Conservation (phyloP, 2,888 invertebrate species). For the Scaptomyza reducta region DNA sequence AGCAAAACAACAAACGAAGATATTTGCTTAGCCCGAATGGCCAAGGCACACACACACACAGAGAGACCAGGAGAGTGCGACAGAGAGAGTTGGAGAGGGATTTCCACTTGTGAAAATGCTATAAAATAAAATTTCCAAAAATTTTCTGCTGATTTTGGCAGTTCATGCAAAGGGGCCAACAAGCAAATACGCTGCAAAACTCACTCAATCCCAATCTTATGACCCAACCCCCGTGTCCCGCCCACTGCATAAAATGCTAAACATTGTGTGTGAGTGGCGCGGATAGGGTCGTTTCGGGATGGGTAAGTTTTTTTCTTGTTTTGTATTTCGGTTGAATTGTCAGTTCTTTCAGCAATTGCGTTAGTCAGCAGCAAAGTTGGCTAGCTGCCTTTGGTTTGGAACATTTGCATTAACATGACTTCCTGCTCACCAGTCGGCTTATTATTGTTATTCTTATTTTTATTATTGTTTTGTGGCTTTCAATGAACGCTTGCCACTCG, state of each 20-base stretch:
- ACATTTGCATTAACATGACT: slow-evolving; percentile 78
- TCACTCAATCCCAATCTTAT: not conserved
- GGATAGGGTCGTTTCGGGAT: too few species aligned
- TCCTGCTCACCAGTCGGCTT: slow-evolving; percentile 55
- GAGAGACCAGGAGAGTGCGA: not conserved
- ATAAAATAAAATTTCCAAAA: slow-evolving; percentile 80
- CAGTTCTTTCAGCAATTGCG: slow-evolving; percentile 72
- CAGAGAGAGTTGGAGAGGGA: slow-evolving; percentile 43
- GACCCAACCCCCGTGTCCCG: slow-evolving; percentile 10
- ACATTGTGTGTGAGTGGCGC: not conserved
- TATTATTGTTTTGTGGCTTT: slow-evolving; percentile 72
- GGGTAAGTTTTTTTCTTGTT: not conserved
- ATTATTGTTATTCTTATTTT: slow-evolving; percentile 69
- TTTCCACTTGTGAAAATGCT: slow-evolving; percentile 79
- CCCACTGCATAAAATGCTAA: slow-evolving; percentile 64
- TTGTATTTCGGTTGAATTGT: slow-evolving; percentile 37
- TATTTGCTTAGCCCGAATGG: slow-evolving; percentile 75
- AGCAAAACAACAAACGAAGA: slow-evolving; percentile 79
- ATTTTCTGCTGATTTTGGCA: slow-evolving; percentile 81
- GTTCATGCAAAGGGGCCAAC: slow-evolving; percentile 68
- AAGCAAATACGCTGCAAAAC: slow-evolving; percentile 59
- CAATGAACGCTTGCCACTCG: slow-evolving; percentile 25
- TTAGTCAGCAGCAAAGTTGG: slow-evolving; percentile 62
- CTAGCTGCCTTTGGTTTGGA: slow-evolving; percentile 14
- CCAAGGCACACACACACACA: slow-evolving; percentile 36